Percentiles rank a stretch among this genome's conserved stretches.
Conservation (phyloP, 1,140 invertebrate genomes). For the Wasmannia auropunctata region DNA sequence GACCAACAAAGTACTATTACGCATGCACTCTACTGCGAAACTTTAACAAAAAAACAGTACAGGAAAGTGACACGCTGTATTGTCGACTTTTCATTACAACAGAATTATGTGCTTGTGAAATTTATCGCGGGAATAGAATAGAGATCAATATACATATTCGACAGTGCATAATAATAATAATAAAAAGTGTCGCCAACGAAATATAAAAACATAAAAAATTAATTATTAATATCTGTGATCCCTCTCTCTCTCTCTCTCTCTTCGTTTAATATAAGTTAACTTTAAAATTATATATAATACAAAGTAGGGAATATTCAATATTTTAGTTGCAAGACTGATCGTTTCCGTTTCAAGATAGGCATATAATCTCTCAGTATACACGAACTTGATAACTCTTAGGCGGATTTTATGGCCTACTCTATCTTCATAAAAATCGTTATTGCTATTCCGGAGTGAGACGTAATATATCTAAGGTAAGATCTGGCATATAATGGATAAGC, state of each 20-base stretch:
- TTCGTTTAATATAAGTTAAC: not conserved
- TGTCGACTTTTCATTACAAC: slow-evolving; percentile 1
- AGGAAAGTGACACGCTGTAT: slow-evolving; percentile 3
- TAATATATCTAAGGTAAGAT: slow-evolving; percentile 3
- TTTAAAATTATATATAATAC: not conserved
- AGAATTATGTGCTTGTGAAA: not conserved
- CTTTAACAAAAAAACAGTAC: slow-evolving; percentile 27
- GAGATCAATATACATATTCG: not conserved
- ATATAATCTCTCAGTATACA: not conserved
- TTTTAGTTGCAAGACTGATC: not conserved
- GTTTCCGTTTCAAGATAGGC: not conserved
- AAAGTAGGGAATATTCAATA: not conserved
- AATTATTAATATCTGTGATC: not conserved
- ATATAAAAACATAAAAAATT: not conserved
- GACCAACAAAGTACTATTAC: not conserved
- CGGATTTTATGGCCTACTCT: not conserved
- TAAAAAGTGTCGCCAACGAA: not conserved
- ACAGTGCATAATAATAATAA: not conserved
- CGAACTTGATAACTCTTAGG: not conserved
- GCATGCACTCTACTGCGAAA: not conserved
- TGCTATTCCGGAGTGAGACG: not conserved
- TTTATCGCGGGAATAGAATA: not conserved
- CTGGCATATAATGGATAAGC: not conserved
- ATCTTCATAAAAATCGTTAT: slow-evolving; percentile 9
- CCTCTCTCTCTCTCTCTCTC: not conserved